A percentile compares a stretch with the other conserved stretches of the same genome.
Conservation (phyloP, 2,797 vertebrate genomes). For the Odontamblyopus rebecca region DNA sequence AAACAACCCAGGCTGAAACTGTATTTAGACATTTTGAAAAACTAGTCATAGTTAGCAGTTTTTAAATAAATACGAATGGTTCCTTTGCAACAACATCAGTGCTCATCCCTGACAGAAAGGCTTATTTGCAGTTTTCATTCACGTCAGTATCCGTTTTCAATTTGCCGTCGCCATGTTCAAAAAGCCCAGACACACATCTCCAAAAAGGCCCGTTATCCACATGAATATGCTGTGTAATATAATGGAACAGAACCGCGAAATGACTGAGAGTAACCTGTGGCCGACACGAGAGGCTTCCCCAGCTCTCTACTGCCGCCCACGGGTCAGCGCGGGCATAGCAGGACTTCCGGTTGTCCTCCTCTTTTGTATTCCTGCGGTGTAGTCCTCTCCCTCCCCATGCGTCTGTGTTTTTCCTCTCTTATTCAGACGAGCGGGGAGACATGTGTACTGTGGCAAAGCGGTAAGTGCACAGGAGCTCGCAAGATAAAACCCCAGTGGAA, state of each 20-base stretch:
- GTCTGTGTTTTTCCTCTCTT: slow-evolving; percentile 28
- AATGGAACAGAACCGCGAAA: background rate
- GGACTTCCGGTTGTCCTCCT: slow-evolving; percentile 67
- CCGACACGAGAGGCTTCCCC: slow-evolving; percentile 29
- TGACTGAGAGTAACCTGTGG: slow-evolving; percentile 51
- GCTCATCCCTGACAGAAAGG: too few species aligned
- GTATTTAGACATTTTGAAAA: background rate
- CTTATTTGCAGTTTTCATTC: background rate
- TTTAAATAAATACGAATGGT: background rate
- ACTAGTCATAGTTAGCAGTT: background rate
- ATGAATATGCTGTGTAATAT: background rate
- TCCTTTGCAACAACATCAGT: too few species aligned
- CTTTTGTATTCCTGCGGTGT: slow-evolving; percentile 50
- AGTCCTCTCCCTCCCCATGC: slow-evolving; percentile 48
- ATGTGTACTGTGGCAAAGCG: slow-evolving; percentile 12
- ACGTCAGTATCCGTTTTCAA: background rate
- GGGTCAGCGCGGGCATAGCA: slow-evolving; percentile 43
- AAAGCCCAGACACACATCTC: background rate
- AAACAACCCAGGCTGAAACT: background rate
- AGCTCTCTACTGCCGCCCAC: slow-evolving; percentile 67
- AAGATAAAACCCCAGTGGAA: background rate
- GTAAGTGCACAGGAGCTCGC: slow-evolving; percentile 2
- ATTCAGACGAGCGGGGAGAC: slow-evolving; percentile 19
- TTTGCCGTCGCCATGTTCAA: background rate
- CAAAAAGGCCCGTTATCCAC: background rate